Evolutionary conservation across 2,797 vertebrate genomes (phyloP), one percentile per base, ranked within the genome.

Genomic region (Menidia menidia): DNA sequence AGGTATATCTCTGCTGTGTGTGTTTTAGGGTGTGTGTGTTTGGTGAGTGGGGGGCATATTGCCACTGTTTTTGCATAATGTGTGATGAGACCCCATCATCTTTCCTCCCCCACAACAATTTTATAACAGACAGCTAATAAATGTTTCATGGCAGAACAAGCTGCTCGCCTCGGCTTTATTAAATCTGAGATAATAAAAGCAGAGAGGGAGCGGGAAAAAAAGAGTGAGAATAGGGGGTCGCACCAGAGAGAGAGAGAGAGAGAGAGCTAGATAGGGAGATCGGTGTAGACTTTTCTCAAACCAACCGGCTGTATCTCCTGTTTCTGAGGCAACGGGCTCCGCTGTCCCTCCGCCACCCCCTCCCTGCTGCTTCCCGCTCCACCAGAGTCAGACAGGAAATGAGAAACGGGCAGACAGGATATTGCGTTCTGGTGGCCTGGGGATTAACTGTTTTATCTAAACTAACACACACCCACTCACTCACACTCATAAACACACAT

Each of bases 81-180:
- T 92, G 91, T 92, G 92, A 94, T 95, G 94, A 95, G 94, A 93
- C 94, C 94, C 93, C 92, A 91, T 92, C 87, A 91, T 92, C 90
- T 92, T 91, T 83, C 89, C 90, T 92, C 90, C 90, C 90, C 94
- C 93, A 94, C 95, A 94, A 94, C 94, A 96, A 96, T 96, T 96
- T 96, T 95, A 96, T 96, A 96, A 97, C 95, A 96, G 94, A 88
- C 94, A 91, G 95, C 96, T 96, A 96, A 97, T 97, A 96, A 96
- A 97, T 96, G 95, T 97, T 97, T 96, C 96, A 97, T 96, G 95
- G 94, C 93, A 94, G 94, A 94, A 95, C 93, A 96, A 94, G 94
- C 94, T 94, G 94, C 94, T 94, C 90, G 93, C 91, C 92, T 94
- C 89, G 88, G 93, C 94, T 95, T 96, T 96, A 96, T 97, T 96